Conservation (phyloP, 92 coral and sea anemone genomes). For the Bergia puertoricense region DNA sequence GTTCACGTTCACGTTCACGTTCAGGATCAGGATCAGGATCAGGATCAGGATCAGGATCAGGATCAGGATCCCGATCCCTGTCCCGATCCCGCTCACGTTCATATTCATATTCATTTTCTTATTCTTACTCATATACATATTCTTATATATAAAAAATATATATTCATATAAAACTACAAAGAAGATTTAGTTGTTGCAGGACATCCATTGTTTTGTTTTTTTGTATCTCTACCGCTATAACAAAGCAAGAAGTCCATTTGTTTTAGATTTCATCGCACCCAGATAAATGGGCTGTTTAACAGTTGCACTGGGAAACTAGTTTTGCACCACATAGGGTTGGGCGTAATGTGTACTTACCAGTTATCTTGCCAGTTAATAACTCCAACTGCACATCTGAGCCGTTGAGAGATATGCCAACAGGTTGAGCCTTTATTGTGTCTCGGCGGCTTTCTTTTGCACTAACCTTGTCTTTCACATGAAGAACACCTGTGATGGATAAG, state of each 20-base stretch:
- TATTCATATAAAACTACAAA: too few relatives aligned
- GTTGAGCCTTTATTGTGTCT: conserved; percentile 18
- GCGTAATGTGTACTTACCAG: not conserved
- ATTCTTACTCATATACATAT: too few relatives aligned
- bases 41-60: too few relatives aligned
- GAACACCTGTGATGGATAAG: not conserved
- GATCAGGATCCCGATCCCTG: too few relatives aligned
- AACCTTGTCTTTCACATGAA: not conserved
- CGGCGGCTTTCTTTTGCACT: conserved; percentile 11
- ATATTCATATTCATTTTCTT: too few relatives aligned
- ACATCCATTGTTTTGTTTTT: not conserved
- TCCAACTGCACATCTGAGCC: conserved; percentile 23
- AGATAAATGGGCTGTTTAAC: not conserved
- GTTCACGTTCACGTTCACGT: too few relatives aligned
- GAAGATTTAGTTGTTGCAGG: too few relatives aligned
- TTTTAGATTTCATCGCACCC: too few relatives aligned
- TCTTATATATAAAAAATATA: too few relatives aligned
- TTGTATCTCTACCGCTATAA: not conserved
- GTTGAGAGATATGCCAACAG: conserved; percentile 15
- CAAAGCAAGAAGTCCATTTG: too few relatives aligned
- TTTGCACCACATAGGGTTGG: not conserved
- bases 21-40: too few relatives aligned
- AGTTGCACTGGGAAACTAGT: not conserved
- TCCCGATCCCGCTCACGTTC: too few relatives aligned
- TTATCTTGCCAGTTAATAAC: conserved; percentile 1